Conservation (phyloP, 2,113 vertebrate species). For the Calypte anna region DNA sequence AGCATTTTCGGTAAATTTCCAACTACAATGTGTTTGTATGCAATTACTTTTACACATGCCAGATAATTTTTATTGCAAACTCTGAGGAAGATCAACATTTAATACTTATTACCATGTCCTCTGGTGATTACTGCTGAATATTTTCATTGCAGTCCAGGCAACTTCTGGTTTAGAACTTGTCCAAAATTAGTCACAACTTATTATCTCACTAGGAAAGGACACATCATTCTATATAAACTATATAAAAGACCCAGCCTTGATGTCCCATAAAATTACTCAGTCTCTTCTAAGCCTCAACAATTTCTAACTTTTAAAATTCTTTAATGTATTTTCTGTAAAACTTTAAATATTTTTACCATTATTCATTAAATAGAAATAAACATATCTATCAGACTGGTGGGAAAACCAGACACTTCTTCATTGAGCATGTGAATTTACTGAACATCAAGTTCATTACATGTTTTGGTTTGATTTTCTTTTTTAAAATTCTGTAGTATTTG, state of each 20-base stretch:
- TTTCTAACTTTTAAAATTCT: neutral
- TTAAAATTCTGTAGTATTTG: neutral
- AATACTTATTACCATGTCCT: neutral
- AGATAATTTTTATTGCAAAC: neutral
- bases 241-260: neutral
- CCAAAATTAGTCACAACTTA: neutral
- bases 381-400: neutral
- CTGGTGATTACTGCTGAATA: neutral
- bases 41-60: neutral
- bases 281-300: neutral
- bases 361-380: neutral
- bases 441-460: neutral
- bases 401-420: neutral
- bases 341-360: neutral
- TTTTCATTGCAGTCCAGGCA: neutral
- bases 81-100: neutral
- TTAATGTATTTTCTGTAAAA: neutral
- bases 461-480: neutral
- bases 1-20: neutral
- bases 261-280: neutral
- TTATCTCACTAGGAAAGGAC: neutral
- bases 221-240: neutral
- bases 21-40: neutral
- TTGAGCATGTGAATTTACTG: neutral
- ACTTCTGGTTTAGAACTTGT: neutral